phyloP scores from a whole-genome alignment of 2,797 vertebrate genomes.

The Cetoscarus ocellatus region DNA sequence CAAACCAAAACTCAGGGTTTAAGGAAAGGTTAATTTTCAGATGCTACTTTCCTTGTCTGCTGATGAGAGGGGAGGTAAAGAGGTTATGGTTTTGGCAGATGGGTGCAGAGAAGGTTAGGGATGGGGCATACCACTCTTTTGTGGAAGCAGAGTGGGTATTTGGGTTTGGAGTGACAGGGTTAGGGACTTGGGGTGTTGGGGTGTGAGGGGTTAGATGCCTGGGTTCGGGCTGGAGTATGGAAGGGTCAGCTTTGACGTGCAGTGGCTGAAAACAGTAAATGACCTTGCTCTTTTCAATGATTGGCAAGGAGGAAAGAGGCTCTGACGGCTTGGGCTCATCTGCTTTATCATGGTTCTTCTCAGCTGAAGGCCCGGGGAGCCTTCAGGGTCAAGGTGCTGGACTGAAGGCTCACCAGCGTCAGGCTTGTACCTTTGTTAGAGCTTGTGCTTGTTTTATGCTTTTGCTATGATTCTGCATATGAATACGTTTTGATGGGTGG shows the following conservation, averaged over 20 bases:
- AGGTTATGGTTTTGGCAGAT: slow-evolving; percentile 79
- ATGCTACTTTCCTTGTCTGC: slow-evolving; percentile 76
- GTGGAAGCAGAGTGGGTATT: slow-evolving; percentile 67
- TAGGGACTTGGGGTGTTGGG: slow-evolving; percentile 76
- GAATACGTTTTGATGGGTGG: slow-evolving; percentile 55
- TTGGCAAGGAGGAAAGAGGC: slow-evolving; percentile 74
- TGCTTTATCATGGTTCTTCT: slow-evolving; percentile 42
- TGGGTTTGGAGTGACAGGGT: slow-evolving; percentile 84
- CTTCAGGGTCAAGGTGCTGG: slow-evolving; percentile 65
- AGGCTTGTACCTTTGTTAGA: slow-evolving; percentile 61
- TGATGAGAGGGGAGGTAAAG: slow-evolving; percentile 80
- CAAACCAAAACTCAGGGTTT: slow-evolving; percentile 65
- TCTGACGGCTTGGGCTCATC: slow-evolving; percentile 68
- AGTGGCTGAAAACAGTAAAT: slow-evolving; percentile 67
- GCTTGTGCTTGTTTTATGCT: slow-evolving; percentile 36
- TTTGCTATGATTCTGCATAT: slow-evolving; percentile 71
- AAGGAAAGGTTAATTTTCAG: slow-evolving; percentile 77
- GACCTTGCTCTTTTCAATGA: slow-evolving; percentile 73
- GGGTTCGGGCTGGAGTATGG: slow-evolving; percentile 56
- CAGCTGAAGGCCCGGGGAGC: slow-evolving; percentile 53
- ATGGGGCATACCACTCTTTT: slow-evolving; percentile 68
- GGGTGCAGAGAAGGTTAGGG: slow-evolving; percentile 78
- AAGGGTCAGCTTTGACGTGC: slow-evolving; percentile 72
- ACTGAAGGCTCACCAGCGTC: slow-evolving; percentile 41
- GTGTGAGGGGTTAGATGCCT: slow-evolving; percentile 73